Evolutionary conservation across 2,797 vertebrate species (phyloP).

Genomic region (Mormyrus hasselquistii): DNA sequence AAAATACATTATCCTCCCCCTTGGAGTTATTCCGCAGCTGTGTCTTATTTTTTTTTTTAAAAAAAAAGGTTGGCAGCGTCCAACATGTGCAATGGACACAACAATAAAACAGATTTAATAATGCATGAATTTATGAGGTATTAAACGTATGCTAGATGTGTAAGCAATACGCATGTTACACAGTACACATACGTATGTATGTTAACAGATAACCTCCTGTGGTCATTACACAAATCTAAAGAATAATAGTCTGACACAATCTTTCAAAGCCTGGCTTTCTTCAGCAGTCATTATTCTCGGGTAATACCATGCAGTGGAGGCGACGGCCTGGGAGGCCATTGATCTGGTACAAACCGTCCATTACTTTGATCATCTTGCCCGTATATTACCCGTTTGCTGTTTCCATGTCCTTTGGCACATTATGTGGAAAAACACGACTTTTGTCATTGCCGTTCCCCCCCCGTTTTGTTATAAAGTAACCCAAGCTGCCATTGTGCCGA

Average conservation of each 20-base stretch:
- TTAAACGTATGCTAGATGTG: not conserved
- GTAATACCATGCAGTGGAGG: not conserved
- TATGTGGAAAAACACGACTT: not conserved
- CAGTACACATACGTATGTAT: not conserved
- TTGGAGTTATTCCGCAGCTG: conserved; percentile 49
- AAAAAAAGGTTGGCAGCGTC: conserved; percentile 33
- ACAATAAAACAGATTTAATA: conserved; percentile 41
- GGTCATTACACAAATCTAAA: not conserved
- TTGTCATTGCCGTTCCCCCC: not conserved
- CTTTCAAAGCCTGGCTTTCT: conserved; percentile 2
- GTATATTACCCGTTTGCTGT: not conserved
- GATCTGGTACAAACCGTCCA: not conserved
- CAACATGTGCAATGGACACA: conserved; percentile 52
- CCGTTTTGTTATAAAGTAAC: not conserved
- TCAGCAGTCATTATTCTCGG: not conserved
- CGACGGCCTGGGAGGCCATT: not conserved
- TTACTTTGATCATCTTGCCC: conserved; percentile 1
- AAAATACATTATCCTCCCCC: conserved; percentile 40
- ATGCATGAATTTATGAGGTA: not conserved
- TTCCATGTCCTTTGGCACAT: not conserved
- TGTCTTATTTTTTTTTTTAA: conserved; percentile 65
- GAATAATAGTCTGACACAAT: not conserved
- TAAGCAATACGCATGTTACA: not conserved
- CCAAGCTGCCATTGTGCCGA: not conserved
- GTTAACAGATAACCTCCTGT: not conserved